Base-by-base conservation (phyloP, 30 jellyfish, hydroid and myxozoan species). In the Mastigias papua region DNA sequence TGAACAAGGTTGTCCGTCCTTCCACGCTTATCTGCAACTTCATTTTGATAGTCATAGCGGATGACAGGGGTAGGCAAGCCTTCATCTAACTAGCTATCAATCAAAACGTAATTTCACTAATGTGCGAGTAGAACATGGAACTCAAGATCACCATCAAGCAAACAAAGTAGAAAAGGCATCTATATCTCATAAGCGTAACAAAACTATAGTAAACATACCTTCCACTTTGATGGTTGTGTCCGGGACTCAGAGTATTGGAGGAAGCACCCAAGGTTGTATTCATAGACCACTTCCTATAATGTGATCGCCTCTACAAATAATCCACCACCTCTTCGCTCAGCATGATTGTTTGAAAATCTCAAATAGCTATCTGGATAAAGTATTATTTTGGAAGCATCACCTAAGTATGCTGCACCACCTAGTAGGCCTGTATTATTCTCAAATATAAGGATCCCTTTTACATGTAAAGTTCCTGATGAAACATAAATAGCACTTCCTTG, bases 401-500 rank as follows among this genome's bases (percentile, higher is more conserved):
- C 89, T 20, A 74, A 42, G 60, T 86, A 69, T 0, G n/a, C n/a
- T n/a, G n/a, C n/a, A n/a, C n/a, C n/a, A n/a, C n/a, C n/a, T n/a
- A n/a, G n/a, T n/a, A n/a, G 73, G 2, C 90, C 95, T 11, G 15
- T 51, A 57, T 86, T 86, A 27, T 54, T 50, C 22, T 34, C 19
- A 27, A 86, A 76, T 17, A 48, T 42, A 15, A 86, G 74, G 7
- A 30, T 28, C 6, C 95, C 95, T 49, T 74, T 77, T 33, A 86
- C 84, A 34, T 86, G 90, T 0, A 86, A 29, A 0, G 72, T 37
- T n/a, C 89, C 88, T 4, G 86, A 25, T 49, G 95, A 86, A n/a
- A 86, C 49, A 66, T 86, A 76, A 9, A 86, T 86, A 19, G 90
- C 95, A 76, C 95, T 86, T 25, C 95, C 95, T 37, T 50, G 78